Base-by-base conservation (phyloP, 2,888 invertebrate species). In the Agrochola macilenta region DNA sequence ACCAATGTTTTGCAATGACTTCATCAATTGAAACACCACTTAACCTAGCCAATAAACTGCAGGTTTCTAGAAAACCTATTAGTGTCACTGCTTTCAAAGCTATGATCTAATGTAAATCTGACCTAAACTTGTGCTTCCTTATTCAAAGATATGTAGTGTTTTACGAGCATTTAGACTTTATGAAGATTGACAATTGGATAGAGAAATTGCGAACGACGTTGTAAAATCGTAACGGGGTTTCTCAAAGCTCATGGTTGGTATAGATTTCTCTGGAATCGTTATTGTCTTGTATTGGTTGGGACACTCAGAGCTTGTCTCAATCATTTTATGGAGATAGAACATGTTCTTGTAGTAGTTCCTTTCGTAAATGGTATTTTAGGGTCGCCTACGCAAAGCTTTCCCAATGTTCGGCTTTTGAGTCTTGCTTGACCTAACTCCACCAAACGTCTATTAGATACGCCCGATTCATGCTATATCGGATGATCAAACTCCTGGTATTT, bases 121-220 rank as follows among this genome's bases (percentile, higher is more conserved):
- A 72, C 68, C 64, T 86, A 63, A 71, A 74, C 73, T 64, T 39
- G 69, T 52, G 76, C 78, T 87, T 87, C 87, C 89, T 76, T 82
- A 83, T 79, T 83, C 69, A 60, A 69, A 76, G 70, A 76, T 69
- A 76, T 76, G 52, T 68, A 71, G 23, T 70, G 35, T 9, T 86
- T 86, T 86, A 83, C 74, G 84, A 84, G 63, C 76, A 57, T 75
- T 78, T 30, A 49, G 69, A 52, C 57, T 84, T 84, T 82, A 84
- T 71, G 83, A 86, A 73, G 83, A 84, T 84, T 86, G 79, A 78
- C 86, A 82, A 83, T 86, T 70, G 35, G 26, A 63, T 74, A 75
- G 84, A 75, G 86, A 78, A 84, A 63, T 78, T 46, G 78, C 70
- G 57, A 86, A 86, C 57, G 70, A 70, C 75, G 83, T 43, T 72